phyloP scores from a whole-genome alignment of 1,140 invertebrate species.

The Drosophila bipectinata region DNA sequence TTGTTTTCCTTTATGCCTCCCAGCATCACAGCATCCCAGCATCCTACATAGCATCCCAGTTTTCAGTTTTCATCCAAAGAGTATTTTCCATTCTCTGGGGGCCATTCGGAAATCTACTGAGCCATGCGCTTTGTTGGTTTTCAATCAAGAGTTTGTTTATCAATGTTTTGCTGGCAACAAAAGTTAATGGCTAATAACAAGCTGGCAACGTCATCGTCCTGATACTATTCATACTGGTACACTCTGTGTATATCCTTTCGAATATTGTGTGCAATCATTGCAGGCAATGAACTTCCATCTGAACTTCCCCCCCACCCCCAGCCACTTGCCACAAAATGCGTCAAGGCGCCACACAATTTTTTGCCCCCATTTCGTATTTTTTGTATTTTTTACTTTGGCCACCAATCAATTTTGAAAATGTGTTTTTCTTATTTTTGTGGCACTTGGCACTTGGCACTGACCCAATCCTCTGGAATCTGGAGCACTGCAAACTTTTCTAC shows the following conservation, averaged over 20 bases:
- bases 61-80: background rate
- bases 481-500: constrained; percentile 1
- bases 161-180: constrained; percentile 67
- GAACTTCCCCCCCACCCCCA: background rate
- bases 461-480: constrained; percentile 19
- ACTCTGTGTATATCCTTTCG: background rate
- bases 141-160: constrained; percentile 76
- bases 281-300: constrained; percentile 28
- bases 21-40: background rate
- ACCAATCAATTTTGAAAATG: constrained; percentile 19
- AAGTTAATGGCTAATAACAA: constrained; percentile 73
- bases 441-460: constrained; percentile 18
- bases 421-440: constrained; percentile 1
- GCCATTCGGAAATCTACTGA: constrained; percentile 61
- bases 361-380: constrained; percentile 6
- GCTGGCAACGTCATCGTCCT: constrained; percentile 30
- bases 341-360: constrained; percentile 6
- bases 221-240: too few species aligned
- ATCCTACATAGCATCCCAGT: background rate
- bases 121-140: constrained; percentile 74
- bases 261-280: constrained; percentile 18
- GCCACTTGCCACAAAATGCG: constrained; percentile 1
- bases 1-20: constrained; percentile 45
- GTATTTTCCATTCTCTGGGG: constrained; percentile 29
- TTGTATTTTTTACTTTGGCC: constrained; percentile 1